phyloP scores from a whole-genome alignment of 2,797 vertebrate genomes.

The Nannoperca australis region DNA sequence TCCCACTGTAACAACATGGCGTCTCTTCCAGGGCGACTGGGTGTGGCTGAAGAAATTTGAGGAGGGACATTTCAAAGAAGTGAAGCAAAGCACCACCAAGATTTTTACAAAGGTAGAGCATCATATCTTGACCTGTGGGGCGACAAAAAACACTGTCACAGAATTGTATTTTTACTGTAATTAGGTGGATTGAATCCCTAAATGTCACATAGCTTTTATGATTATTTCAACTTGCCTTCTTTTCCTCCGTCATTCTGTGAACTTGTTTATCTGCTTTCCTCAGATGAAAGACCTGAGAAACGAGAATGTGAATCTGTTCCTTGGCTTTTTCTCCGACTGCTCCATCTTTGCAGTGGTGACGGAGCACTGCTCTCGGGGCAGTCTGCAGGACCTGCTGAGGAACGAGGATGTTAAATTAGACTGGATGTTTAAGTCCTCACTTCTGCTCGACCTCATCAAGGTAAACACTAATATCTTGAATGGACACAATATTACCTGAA shows the following conservation, averaged over 20 bases:
- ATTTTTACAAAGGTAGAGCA: constrained; percentile 90
- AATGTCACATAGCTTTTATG: not conserved
- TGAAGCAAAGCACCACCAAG: constrained; percentile 87
- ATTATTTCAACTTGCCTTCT: not conserved
- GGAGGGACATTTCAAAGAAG: constrained; percentile 80
- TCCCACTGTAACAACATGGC: not conserved
- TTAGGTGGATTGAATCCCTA: not conserved
- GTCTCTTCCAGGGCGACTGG: constrained; percentile 89
- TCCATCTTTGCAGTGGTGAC: constrained; percentile 88
- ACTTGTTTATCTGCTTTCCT: not conserved
- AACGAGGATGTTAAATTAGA: constrained; percentile 90
- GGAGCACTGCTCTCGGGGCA: constrained; percentile 89
- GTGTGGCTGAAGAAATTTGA: constrained; percentile 94
- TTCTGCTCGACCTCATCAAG: constrained; percentile 90
- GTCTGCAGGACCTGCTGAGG: constrained; percentile 88
- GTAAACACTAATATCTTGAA: constrained; percentile 56
- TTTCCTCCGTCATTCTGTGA: not conserved
- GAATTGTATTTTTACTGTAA: not conserved
- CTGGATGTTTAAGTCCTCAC: constrained; percentile 93
- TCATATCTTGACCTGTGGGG: not conserved
- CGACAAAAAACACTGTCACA: no score
- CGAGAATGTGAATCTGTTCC: constrained; percentile 89
- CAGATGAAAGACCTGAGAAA: constrained; percentile 91
- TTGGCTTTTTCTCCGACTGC: constrained; percentile 87
- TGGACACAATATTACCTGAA: not conserved